These are phyloP conservation scores for Semaprochilodus insignis DNA, from an alignment of 2,797 vertebrate species.

Conservation along the genomic window DNA sequence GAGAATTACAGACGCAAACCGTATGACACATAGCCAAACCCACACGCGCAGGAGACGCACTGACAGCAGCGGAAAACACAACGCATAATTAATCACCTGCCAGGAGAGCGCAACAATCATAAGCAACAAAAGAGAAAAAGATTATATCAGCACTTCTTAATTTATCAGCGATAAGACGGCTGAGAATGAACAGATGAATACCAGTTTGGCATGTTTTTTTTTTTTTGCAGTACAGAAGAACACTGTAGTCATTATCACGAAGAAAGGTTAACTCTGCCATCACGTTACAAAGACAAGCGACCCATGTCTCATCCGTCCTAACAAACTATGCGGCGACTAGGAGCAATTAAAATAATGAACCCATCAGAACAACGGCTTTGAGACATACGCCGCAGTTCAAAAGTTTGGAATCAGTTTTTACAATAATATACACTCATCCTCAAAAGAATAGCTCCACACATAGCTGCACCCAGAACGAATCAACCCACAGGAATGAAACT, in stretches of 20 bases:
- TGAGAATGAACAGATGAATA: neutral
- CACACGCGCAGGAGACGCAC: constrained; percentile 23
- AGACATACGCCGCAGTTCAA: neutral
- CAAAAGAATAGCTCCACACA: too few relatives aligned
- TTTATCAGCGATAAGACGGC: constrained; percentile 7
- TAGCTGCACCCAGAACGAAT: too few relatives aligned
- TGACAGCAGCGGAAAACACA: constrained; percentile 30
- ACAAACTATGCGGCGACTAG: constrained; percentile 23
- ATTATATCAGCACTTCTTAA: constrained; percentile 7
- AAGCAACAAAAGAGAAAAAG: constrained; percentile 13
- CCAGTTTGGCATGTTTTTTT: neutral
- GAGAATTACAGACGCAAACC: constrained; percentile 27
- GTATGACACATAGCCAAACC: constrained; percentile 32
- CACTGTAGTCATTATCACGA: constrained; percentile 15
- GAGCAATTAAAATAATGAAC: constrained; percentile 37
- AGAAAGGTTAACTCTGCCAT: constrained; percentile 13
- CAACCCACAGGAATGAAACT: too few relatives aligned
- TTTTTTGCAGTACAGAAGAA: neutral
- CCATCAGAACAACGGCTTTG: constrained; percentile 13
- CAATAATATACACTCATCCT: neutral
- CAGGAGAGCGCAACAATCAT: constrained; percentile 39
- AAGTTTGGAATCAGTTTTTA: neutral
- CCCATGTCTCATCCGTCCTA: constrained; percentile 9
- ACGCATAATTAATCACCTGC: constrained; percentile 39
- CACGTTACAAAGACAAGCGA: constrained; percentile 20